Evolutionary conservation across 2,113 vertebrate genomes (phyloP).

Genomic region (Colius striatus): DNA sequence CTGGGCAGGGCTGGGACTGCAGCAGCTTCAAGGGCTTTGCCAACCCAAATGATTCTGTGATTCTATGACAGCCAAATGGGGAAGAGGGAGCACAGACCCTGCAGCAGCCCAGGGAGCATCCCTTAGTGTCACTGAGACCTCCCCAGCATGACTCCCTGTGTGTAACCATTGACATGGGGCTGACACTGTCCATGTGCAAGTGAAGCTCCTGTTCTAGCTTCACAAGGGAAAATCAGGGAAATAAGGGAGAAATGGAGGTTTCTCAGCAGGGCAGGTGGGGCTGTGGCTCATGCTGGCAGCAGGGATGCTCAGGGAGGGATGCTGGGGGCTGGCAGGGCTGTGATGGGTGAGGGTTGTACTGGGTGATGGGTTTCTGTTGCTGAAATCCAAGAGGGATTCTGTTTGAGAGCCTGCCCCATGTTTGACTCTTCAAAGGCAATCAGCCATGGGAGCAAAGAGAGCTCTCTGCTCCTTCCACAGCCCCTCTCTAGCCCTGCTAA

Average conservation of each 20-base stretch:
- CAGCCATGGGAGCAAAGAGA: background rate
- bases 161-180: background rate
- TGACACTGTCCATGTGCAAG: background rate
- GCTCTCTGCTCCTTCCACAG: background rate
- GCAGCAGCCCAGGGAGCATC: accelerated
- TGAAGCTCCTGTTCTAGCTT: background rate
- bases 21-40: too few relatives aligned
- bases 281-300: background rate
- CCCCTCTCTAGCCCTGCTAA: background rate
- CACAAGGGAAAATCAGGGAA: accelerated
- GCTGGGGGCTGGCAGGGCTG: background rate
- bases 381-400: background rate
- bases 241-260: background rate
- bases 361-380: background rate
- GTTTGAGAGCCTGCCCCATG: background rate
- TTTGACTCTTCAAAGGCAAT: background rate
- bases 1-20: too few relatives aligned
- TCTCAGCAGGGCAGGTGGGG: accelerated
- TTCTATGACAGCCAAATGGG: background rate
- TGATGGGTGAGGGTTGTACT: accelerated
- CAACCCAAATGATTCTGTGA: too few relatives aligned
- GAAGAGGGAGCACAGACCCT: background rate
- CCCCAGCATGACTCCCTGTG: accelerated
- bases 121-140: background rate
- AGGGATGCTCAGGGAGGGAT: background rate